Base-by-base conservation (phyloP, 2,113 vertebrate genomes). In the Cyphomyrus discorhynchus region DNA sequence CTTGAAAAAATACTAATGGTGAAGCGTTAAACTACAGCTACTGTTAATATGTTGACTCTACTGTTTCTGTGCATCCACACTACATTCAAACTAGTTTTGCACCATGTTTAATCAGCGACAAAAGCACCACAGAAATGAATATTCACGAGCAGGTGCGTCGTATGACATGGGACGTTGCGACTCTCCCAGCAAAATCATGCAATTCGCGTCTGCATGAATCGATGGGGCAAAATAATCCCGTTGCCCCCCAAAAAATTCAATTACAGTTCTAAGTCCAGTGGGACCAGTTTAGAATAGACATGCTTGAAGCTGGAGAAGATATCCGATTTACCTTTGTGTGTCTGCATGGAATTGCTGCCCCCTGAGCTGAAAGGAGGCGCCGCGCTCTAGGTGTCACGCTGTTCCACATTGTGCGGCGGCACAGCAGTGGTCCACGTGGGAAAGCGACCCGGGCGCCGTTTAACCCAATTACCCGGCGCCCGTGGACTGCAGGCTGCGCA, bases 351-450 rank as follows among this genome's bases (percentile, higher is more conserved):
- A 89, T 35, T 74, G 58, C 66, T 35, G 92, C 92, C 91, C 88
- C 93, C 91, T 84, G 88, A 56, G 31, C 62, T 93, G 92, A 95
- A 95, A 93, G 93, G 92, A 90, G 62, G 84, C 80, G 92, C 91
- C 39, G 74, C 90, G 88, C 89, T 91, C 90, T 92, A 93, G 92
- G 94, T 90, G 50, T 94, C 96, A 94, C 39, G 95, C 96, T 96
- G 95, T 94, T 93, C 92, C 91, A 94, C 94, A 95, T 96, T 96
- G 93, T 96, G 93, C 93, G 93, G 92, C 88, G 80, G 91, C 94
- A 50, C 96, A 96, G 95, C 96, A 95, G 95, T 94, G 93, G 94
- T 93, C 94, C 94, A 95, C 95, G 95, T 96, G 96, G 94, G 95
- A 96, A 96, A 92, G 93, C 95, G 49, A 93, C 89, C 91, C 94